Conservation (phyloP, 1,140 invertebrate genomes). For the Wasmannia auropunctata region DNA sequence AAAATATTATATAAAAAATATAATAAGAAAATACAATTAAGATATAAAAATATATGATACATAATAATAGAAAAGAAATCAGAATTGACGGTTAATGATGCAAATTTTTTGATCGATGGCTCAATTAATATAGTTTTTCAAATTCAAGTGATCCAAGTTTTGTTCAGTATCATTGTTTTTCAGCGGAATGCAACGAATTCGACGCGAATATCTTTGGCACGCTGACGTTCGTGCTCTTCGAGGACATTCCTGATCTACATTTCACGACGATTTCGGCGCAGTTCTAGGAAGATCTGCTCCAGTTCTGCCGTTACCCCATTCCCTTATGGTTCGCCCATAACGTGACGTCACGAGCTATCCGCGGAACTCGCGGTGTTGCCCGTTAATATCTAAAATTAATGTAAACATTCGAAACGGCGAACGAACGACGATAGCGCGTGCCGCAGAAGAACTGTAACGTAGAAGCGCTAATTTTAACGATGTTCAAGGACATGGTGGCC, state of each 20-base stretch:
- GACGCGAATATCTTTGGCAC: slow-evolving; percentile 32
- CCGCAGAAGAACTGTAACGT: slow-evolving; percentile 50
- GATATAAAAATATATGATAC: background rate
- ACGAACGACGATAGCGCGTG: background rate
- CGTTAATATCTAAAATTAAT: slow-evolving; percentile 67
- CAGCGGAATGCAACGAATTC: slow-evolving; percentile 9
- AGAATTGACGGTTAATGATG: background rate
- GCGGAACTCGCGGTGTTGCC: background rate
- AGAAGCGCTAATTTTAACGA: slow-evolving; percentile 68
- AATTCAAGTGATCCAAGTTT: background rate
- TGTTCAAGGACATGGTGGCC: slow-evolving; percentile 67
- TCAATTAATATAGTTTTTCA: background rate
- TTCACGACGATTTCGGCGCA: slow-evolving; percentile 2
- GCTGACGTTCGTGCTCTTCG: background rate
- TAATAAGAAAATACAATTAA: background rate
- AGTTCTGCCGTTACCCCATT: slow-evolving; percentile 29
- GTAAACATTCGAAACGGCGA: slow-evolving; percentile 49
- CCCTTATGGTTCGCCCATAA: slow-evolving; percentile 12
- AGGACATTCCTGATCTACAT: slow-evolving; percentile 29
- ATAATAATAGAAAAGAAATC: background rate
- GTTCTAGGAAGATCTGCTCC: slow-evolving; percentile 22
- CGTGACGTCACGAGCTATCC: slow-evolving; percentile 59
- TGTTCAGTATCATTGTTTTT: background rate
- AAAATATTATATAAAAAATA: background rate
- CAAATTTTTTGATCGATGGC: background rate